Evolutionary conservation across 2,888 invertebrate genomes (phyloP), one percentile per base, ranked within the genome.

Genomic region (Temnothorax rugatulus): DNA sequence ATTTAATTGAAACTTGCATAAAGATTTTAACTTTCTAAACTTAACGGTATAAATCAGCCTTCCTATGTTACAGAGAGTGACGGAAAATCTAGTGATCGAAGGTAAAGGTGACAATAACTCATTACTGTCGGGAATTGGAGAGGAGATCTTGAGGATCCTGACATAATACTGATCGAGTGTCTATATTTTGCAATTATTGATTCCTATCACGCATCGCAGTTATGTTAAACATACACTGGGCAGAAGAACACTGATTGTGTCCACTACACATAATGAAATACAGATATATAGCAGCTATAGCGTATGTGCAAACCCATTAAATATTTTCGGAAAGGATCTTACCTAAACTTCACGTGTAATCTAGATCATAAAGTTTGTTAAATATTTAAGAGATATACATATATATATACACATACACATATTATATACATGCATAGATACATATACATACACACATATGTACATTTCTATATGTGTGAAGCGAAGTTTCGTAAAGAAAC

Each of bases 71-170:
- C 90, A 95, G 95, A 92, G 92, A 85, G 88, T 91, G 71, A 91
- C 92, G 59, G 91, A 91, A 66, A 92, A 90, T 86, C 83, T 95
- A 83, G 86, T 92, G 47, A 91, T 95, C 29, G 95, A 95, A 84
- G 95, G 95, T 86, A 95, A 95, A 91, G 93, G 95, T 89, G 94
- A 95, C 92, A 94, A 94, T 91, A 93, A 92, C 83, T 90, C 93
- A 50, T 90, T 95, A 57, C 89, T 95, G 79, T 88, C 91, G 38
- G 94, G 93, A 88, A 93, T 95, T 77, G 91, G 92, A 68, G 92
- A 93, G 57, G 95, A 95, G 84, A 94, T 95, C 79, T 86, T 92
- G 63, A 92, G 90, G 86, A 88, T 93, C 61, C 89, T 95, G 84
- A 86, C 92, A 85, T 92, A 91, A 92, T 87, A 63, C 71, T 75